Evolutionary conservation across 2,888 invertebrate species (phyloP).

Genomic region (Acholoe squamosa): DNA sequence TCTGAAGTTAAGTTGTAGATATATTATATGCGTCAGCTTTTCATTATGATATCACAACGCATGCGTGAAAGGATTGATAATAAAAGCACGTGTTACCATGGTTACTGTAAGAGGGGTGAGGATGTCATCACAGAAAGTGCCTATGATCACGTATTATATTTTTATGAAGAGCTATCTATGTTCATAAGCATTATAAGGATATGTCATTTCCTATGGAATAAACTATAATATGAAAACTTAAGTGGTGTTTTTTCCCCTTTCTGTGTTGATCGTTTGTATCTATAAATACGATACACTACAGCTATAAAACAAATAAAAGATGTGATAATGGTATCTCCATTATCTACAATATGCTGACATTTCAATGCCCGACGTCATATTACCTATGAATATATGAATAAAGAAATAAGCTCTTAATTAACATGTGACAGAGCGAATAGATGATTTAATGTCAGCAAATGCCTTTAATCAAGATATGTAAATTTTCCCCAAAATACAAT

Average conservation of each 20-base stretch:
- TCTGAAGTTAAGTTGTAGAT: slow-evolving; percentile 34
- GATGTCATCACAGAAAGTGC: slow-evolving; percentile 60
- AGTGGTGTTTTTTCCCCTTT: neutral
- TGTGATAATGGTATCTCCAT: no score
- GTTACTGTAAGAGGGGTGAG: slow-evolving; percentile 48
- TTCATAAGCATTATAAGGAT: slow-evolving; percentile 59
- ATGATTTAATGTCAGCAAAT: neutral
- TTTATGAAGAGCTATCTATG: slow-evolving; percentile 61
- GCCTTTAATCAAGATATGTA: slow-evolving; percentile 9
- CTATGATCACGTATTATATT: slow-evolving; percentile 62
- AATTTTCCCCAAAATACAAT: neutral
- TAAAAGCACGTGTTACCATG: slow-evolving; percentile 56
- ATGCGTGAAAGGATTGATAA: slow-evolving; percentile 48
- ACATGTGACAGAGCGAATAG: neutral
- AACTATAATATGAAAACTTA: neutral
- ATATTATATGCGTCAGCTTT: neutral
- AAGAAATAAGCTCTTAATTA: neutral
- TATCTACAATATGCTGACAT: no score
- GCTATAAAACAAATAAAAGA: no score
- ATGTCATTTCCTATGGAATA: slow-evolving; percentile 57
- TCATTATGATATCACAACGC: slow-evolving; percentile 36
- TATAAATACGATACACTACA: neutral
- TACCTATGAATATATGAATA: neutral
- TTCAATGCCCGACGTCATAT: neutral
- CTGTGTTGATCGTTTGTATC: neutral